A percentile compares a stretch with the other conserved stretches of the same genome.
Conservation (phyloP, 1,140 invertebrate genomes). For the Hetaerina americana region DNA sequence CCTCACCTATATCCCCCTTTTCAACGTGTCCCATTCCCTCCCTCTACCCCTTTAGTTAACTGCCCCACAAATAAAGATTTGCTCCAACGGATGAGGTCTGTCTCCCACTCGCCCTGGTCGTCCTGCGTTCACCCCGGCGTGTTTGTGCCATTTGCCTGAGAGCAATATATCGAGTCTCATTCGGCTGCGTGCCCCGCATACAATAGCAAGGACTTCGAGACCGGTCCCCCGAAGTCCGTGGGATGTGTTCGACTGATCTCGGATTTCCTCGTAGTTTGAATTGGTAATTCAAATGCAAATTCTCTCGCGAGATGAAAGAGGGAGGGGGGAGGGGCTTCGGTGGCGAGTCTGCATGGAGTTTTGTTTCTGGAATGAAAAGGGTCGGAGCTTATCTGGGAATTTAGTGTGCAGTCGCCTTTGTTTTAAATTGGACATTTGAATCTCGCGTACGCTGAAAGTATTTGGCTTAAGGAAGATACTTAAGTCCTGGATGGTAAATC, state of each 20-base stretch:
- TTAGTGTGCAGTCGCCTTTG: no score
- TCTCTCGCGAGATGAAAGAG: neutral
- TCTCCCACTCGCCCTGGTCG: neutral
- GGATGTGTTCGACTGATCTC: neutral
- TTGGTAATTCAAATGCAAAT: neutral
- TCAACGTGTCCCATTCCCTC: neutral
- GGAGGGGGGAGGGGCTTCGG: neutral
- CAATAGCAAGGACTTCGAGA: neutral
- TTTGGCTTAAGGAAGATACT: no score
- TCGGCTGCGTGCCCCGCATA: neutral
- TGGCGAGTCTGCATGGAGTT: neutral
- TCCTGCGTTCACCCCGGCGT: neutral
- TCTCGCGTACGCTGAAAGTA: no score
- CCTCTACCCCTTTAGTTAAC: neutral
- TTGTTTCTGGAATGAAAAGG: no score
- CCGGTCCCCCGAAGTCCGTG: neutral
- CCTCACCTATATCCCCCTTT: neutral
- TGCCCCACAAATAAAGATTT: no score
- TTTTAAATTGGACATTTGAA: no score
- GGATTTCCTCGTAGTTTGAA: neutral
- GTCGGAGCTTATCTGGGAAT: no score
- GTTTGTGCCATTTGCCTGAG: neutral
- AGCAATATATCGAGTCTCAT: neutral
- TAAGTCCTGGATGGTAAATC: no score
- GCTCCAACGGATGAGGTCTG: no score